Evolutionary conservation across 2,113 vertebrate genomes (phyloP).

Genomic region (Lagopus leucura): DNA sequence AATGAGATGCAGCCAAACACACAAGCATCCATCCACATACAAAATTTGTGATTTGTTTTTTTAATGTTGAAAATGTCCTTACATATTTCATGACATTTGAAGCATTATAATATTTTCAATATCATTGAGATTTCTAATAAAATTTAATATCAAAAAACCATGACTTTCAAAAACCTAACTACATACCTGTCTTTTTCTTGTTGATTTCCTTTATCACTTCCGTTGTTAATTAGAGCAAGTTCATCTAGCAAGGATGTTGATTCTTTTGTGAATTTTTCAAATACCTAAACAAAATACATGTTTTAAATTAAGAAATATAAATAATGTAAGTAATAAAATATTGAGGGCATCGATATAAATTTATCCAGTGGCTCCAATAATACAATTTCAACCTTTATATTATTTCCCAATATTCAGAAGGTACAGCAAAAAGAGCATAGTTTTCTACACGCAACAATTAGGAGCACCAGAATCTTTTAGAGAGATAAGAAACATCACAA

Average conservation of each 20-base stretch:
- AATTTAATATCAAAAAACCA: not conserved
- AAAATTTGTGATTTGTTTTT: not conserved
- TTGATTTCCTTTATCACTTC: constrained; percentile 88
- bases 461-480: not conserved
- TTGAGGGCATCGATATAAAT: not conserved
- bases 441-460: not conserved
- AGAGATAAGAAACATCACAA: not conserved
- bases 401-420: not conserved
- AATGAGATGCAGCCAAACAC: not conserved
- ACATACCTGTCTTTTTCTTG: constrained; percentile 91
- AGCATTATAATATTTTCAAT: not conserved
- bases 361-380: not conserved
- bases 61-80: not conserved
- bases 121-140: not conserved
- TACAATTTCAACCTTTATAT: not conserved
- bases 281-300: constrained; percentile 81
- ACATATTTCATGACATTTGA: not conserved
- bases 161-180: not conserved
- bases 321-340: not conserved
- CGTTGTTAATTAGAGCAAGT: constrained; percentile 93
- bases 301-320: not conserved
- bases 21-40: not conserved
- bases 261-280: constrained; percentile 98
- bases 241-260: constrained; percentile 95
- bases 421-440: not conserved